Conservation (phyloP, 2,888 invertebrate species). For the Caenorhabditis wallacei region DNA sequence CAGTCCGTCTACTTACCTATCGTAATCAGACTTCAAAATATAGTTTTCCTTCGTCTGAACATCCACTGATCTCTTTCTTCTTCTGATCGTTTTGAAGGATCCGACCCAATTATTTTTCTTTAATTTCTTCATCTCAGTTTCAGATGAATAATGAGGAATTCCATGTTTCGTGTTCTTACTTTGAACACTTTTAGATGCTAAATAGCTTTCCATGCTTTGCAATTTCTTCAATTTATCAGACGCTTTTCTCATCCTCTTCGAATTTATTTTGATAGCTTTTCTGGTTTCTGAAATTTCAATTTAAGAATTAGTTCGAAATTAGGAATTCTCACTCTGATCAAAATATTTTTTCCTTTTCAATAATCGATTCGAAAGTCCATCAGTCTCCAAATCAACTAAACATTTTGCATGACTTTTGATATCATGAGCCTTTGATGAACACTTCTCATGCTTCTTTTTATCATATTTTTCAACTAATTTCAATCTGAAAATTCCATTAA, state of each 20-base stretch:
- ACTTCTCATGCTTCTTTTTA: slow-evolving; percentile 51
- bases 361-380: slow-evolving; percentile 35
- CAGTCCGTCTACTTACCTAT: slow-evolving; percentile 19
- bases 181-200: slow-evolving; percentile 21
- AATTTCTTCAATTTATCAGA: slow-evolving; percentile 4
- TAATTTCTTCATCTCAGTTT: not conserved
- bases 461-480: slow-evolving; percentile 38
- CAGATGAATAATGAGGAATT: not conserved
- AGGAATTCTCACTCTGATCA: slow-evolving; percentile 23
- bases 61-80: slow-evolving; percentile 39
- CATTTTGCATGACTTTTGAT: slow-evolving; percentile 70
- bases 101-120: slow-evolving; percentile 52
- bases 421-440: slow-evolving; percentile 60
- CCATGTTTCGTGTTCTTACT: slow-evolving; percentile 3
- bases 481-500: slow-evolving; percentile 44
- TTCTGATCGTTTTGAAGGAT: slow-evolving; percentile 26
- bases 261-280: not conserved
- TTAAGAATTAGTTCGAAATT: not conserved
- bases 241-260: not conserved
- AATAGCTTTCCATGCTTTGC: slow-evolving; percentile 18
- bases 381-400: slow-evolving; percentile 60
- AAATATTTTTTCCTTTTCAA: slow-evolving; percentile 47
- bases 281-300: slow-evolving; percentile 11
- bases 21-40: slow-evolving; percentile 35
- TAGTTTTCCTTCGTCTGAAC: slow-evolving; percentile 28